Percentiles rank a stretch among this genome's conserved stretches.
These are phyloP conservation scores for Sinonovacula constricta DNA, from an alignment of 1,140 invertebrate species.

Conservation along the genomic window DNA sequence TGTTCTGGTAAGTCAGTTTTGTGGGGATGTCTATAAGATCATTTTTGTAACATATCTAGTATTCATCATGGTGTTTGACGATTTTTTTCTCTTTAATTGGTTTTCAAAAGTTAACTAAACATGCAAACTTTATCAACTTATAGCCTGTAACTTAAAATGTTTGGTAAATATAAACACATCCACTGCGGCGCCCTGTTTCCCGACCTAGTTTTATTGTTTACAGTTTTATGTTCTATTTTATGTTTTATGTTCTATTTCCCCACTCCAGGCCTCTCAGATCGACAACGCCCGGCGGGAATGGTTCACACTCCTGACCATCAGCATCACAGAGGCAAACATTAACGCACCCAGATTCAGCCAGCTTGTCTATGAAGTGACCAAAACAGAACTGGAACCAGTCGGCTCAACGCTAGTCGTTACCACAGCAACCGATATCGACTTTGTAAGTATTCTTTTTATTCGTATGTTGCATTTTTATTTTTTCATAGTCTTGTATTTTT, in stretches of 20 bases:
- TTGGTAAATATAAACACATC: no score
- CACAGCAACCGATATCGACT: slow-evolving; percentile 23
- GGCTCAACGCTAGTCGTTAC: slow-evolving; percentile 18
- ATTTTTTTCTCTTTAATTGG: no score
- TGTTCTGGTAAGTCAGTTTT: slow-evolving; percentile 33
- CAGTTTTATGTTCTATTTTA: neutral
- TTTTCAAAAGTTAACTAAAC: no score
- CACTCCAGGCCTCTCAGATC: slow-evolving; percentile 30
- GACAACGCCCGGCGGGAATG: slow-evolving; percentile 28
- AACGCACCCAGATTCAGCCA: slow-evolving; percentile 34
- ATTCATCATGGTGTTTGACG: no score
- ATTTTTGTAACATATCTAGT: no score
- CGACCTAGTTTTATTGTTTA: neutral
- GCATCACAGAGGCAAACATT: slow-evolving; percentile 30
- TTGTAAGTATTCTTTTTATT: slow-evolving; percentile 40
- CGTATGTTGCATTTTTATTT: slow-evolving; percentile 2
- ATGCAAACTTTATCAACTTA: no score
- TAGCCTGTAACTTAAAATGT: no score
- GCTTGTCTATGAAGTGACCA: slow-evolving; percentile 19
- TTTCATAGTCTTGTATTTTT: no score
- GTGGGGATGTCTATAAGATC: no score
- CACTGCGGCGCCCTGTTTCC: neutral
- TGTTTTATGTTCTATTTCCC: neutral
- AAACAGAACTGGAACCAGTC: slow-evolving; percentile 28
- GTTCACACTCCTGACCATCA: slow-evolving; percentile 40